Base-by-base conservation (phyloP, 2,113 vertebrate genomes). In the mouse (Mus musculus) region DNA sequence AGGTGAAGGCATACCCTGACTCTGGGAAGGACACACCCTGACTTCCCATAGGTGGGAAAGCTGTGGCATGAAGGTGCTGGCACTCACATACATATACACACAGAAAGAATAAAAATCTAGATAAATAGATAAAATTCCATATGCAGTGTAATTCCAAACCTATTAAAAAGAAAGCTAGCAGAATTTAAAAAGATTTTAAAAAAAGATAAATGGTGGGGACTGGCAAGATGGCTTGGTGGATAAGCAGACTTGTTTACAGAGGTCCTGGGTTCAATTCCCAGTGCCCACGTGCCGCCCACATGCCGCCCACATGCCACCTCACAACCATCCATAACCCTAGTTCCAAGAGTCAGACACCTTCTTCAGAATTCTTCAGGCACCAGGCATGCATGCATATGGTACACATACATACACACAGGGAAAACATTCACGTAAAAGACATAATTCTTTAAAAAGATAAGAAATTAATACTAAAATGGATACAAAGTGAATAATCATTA, bases 81-180 rank as follows among this genome's bases (percentile, higher is more conserved):
- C 76, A 78, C 76, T 54, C 77, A 36, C 28, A 19, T 33, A 36
- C 28, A 19, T 33, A 54, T 16, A 54, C 8, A 24, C 78, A 81
- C 52, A 81, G 19, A 39, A 59, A 54, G 30, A 78, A 52, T 54
- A 54, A 78, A 78, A 52, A 33, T 81, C 59, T 59, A 81, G 54
- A 81, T 54, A 67, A 67, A 69, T 39, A 59, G 24, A 61, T 39
- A 61, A 82, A 39, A 28, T 39, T 39, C 39, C 11, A 82, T 86
- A 77, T 46, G 24, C 7, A 93, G 22, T 54, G 73, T 71, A 95
- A 94, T 73, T 95, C n/a, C 71, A 91, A 94, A 92, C 90, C 76
- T 89, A 77, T 71, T 12, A 56, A 77, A 72, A 95, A 72, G 89
- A 30, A 54, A 56, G 78, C 3, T 91, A 92, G 30, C 33, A 67